Evolutionary conservation across 1,140 invertebrate genomes (phyloP).

Genomic region (Phenacoccus solenopsis): DNA sequence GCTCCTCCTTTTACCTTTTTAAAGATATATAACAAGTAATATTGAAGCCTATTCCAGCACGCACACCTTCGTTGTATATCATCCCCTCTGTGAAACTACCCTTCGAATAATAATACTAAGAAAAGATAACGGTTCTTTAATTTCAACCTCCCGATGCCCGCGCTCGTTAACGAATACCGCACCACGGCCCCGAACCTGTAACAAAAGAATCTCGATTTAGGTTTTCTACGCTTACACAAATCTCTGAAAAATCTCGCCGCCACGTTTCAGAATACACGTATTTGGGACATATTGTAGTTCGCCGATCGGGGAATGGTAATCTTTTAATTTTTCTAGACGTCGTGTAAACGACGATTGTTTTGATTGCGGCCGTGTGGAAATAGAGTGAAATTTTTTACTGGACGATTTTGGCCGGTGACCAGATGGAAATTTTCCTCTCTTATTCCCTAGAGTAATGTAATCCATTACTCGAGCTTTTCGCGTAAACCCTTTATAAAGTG

Average conservation of each 20-base stretch:
- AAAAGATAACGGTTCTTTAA: conserved; percentile 14
- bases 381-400: no score
- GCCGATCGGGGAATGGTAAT: no score
- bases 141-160: not conserved
- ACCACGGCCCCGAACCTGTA: not conserved
- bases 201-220: not conserved
- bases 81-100: conserved; percentile 1
- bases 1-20: not conserved
- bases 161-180: not conserved
- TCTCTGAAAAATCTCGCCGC: no score
- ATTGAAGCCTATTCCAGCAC: not conserved
- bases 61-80: not conserved
- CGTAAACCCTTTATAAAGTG: no score
- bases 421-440: no score
- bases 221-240: not conserved
- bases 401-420: no score
- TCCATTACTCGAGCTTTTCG: no score
- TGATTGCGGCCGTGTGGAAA: no score
- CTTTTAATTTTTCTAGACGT: no score
- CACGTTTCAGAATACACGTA: not conserved
- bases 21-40: conserved; percentile 3
- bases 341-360: no score
- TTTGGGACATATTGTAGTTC: not conserved
- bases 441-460: no score
- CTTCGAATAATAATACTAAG: conserved; percentile 9